These are phyloP conservation scores for Uloborus diversus DNA, from an alignment of 1,140 invertebrate genomes.

Conservation along the genomic window DNA sequence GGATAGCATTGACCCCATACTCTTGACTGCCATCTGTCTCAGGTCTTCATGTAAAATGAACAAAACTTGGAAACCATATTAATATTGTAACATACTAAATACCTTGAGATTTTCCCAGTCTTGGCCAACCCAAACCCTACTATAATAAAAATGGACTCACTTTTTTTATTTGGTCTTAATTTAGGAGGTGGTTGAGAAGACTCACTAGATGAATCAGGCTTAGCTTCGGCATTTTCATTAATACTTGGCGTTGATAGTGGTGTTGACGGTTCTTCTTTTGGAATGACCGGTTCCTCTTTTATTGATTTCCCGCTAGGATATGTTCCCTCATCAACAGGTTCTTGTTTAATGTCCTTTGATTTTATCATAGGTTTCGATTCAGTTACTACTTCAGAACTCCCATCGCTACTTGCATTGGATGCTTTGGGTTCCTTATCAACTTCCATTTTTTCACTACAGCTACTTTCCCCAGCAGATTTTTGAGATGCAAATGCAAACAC, in stretches of 20 bases:
- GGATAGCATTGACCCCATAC: too few relatives aligned
- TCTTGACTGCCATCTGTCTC: too few relatives aligned
- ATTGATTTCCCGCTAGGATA: constrained; percentile 16
- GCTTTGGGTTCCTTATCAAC: constrained; percentile 23
- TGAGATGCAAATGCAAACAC: constrained; percentile 49
- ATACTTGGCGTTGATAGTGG: constrained; percentile 65
- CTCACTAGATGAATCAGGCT: constrained; percentile 46
- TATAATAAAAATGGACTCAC: constrained; percentile 25
- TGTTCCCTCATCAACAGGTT: constrained; percentile 70
- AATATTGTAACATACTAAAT: too few relatives aligned
- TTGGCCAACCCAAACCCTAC: too few relatives aligned
- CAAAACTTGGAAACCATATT: too few relatives aligned
- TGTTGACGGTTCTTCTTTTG: constrained; percentile 73
- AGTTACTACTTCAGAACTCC: constrained; percentile 1
- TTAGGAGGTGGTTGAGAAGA: constrained; percentile 30
- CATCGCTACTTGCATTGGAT: too few relatives aligned
- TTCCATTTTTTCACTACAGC: constrained; percentile 48
- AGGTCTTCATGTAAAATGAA: too few relatives aligned
- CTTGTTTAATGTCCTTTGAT: constrained; percentile 73
- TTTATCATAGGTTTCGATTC: constrained; percentile 32
- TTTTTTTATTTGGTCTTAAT: constrained; percentile 53
- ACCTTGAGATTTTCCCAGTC: too few relatives aligned
- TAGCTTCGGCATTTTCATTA: constrained; percentile 24
- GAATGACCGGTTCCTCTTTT: constrained; percentile 59
- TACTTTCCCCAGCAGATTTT: constrained; percentile 35